A percentile compares a stretch with the other conserved stretches of the same genome.
These are phyloP conservation scores for Nasonia vitripennis DNA, from an alignment of 1,140 invertebrate species.

Conservation along the genomic window DNA sequence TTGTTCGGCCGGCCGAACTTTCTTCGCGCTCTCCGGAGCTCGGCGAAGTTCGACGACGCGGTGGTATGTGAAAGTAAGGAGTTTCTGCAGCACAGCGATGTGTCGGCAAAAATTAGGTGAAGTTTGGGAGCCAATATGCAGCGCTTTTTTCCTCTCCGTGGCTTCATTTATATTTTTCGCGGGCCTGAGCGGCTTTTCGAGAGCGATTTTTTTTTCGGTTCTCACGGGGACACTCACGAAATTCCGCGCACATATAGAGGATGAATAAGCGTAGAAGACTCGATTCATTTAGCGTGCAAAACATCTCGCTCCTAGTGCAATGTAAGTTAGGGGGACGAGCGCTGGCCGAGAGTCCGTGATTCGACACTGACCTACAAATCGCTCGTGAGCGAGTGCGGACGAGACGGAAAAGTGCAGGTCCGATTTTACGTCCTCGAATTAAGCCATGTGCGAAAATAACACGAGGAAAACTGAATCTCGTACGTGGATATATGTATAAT, in stretches of 20 bases:
- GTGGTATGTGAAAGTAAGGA: background rate
- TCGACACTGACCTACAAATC: constrained; percentile 44
- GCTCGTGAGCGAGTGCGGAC: background rate
- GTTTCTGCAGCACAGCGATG: background rate
- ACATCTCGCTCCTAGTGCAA: constrained; percentile 28
- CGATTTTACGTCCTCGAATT: no score
- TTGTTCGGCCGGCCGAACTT: constrained; percentile 16
- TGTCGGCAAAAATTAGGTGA: background rate
- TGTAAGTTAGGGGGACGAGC: constrained; percentile 42
- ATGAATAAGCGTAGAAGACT: no score
- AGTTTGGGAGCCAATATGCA: background rate
- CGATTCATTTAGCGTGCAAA: background rate
- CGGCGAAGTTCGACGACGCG: background rate
- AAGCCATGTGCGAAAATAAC: no score
- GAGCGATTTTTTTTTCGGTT: background rate
- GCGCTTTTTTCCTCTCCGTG: background rate
- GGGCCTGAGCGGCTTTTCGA: background rate
- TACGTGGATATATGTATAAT: no score
- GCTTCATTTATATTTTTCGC: background rate
- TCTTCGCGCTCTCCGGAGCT: background rate
- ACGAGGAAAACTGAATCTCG: no score
- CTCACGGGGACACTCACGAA: no score
- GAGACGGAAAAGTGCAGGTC: background rate
- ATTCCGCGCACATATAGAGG: no score
- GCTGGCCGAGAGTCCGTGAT: constrained; percentile 15